Base-by-base conservation (phyloP, 1,140 invertebrate genomes). In the Drosophila aff. region DNA sequence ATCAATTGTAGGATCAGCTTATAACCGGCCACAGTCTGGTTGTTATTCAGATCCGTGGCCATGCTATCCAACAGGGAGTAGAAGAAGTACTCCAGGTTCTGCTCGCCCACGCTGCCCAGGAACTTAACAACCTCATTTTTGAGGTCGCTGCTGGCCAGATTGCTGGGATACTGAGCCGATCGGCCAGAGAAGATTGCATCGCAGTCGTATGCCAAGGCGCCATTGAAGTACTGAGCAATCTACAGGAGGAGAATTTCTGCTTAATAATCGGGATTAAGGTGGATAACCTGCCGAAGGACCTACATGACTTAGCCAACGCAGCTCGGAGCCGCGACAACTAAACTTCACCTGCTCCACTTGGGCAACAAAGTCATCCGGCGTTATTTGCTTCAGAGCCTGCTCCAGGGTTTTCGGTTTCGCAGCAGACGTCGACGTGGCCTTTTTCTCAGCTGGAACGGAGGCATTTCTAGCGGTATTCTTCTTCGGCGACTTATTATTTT, bases 1-100 rank as follows among this genome's bases (percentile, higher is more conserved):
- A 97, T 92, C 69, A 96, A 91, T 91, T 97, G 96, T 4, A 96
- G 86, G 52, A 96, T 93, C 52, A 97, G 93, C 62, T 96, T 96
- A 77, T 96, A 95, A 5, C 96, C 96, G 43, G 95, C 92, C 26
- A 95, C 95, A 38, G 94, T 76, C 44, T 83, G 67, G 49, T 87
- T 90, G 16, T 78, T 92, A 18, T 85, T 90, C n/a, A 93, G 38
- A 31, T 91, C 91, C 6, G 93, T 94, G 5, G 94, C 94, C 94
- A 96, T 95, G 21, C 93, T 92, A 3, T 94, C 94, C 10, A 96
- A 79, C 58, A 94, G 93, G 28, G 93, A 94, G 67, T 95, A 95
- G 69, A 94, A 96, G 81, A 95, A 96, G 57, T 94, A 91, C 81
- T 94, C 94, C 23, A 93, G 68, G 67, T 94, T 94, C 41, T 93